Percentiles rank a stretch among this genome's conserved stretches.
These are phyloP conservation scores for Monochamus alternatus DNA, from an alignment of 2,888 invertebrate species.

Conservation along the genomic window DNA sequence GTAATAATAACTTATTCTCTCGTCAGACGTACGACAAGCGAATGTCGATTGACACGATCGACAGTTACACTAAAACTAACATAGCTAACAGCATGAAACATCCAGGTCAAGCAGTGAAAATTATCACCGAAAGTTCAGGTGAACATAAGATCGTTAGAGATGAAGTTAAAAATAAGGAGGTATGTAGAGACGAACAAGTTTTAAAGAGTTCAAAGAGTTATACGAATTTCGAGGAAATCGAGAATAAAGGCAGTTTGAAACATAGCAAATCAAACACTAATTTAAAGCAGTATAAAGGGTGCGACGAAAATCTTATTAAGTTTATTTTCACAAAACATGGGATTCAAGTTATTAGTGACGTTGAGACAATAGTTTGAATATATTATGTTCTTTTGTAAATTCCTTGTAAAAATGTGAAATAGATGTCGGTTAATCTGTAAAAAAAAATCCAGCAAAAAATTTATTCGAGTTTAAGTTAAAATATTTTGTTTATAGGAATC, in stretches of 20 bases:
- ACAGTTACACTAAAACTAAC: conserved; percentile 61
- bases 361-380: conserved; percentile 78
- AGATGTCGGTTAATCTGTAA: background rate
- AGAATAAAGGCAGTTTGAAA: conserved; percentile 44
- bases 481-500: no score
- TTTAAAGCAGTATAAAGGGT: conserved; percentile 72
- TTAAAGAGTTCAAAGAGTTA: conserved; percentile 69
- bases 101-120: conserved; percentile 85
- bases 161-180: conserved; percentile 56
- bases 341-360: conserved; percentile 85
- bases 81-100: conserved; percentile 68
- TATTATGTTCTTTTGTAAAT: background rate
- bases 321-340: conserved; percentile 85
- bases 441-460: no score
- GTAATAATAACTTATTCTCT: conserved; percentile 68
- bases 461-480: no score
- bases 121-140: conserved; percentile 74
- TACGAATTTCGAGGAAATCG: conserved; percentile 62
- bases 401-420: background rate
- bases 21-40: conserved; percentile 55
- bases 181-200: conserved; percentile 60
- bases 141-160: conserved; percentile 67
- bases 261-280: conserved; percentile 64
- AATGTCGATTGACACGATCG: conserved; percentile 60
- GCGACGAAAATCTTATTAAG: conserved; percentile 75